These are phyloP conservation scores for Otus scops DNA, from an alignment of 2,797 vertebrate genomes.

Conservation along the genomic window DNA sequence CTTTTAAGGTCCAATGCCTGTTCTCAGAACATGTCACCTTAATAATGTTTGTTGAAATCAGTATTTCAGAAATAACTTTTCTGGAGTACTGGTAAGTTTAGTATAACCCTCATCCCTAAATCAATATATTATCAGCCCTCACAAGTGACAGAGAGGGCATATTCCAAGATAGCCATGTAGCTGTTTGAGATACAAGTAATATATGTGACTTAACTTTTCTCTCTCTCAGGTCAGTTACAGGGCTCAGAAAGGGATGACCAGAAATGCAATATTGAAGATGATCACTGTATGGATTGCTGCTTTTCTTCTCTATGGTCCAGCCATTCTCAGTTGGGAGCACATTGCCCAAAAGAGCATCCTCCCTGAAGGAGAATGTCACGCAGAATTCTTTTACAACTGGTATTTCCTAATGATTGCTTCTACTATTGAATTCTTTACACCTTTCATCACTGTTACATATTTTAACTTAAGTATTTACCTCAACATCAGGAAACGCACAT, in stretches of 20 bases:
- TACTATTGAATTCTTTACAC: constrained; percentile 80
- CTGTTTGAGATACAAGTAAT: background rate
- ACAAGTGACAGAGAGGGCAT: background rate
- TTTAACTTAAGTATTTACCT: constrained; percentile 81
- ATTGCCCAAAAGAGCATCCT: constrained; percentile 73
- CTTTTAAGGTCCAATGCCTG: accelerated
- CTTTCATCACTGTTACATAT: constrained; percentile 78
- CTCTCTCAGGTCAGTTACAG: constrained; percentile 76
- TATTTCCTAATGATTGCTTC: constrained; percentile 82
- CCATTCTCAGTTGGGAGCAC: constrained; percentile 80
- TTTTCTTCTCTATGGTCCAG: constrained; percentile 79
- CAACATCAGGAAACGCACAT: constrained; percentile 76
- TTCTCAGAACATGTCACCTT: background rate
- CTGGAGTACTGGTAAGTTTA: background rate
- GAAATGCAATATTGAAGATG: constrained; percentile 75
- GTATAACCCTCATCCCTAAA: background rate
- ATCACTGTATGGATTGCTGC: constrained; percentile 76
- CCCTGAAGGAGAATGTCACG: constrained; percentile 73
- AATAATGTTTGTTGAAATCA: background rate
- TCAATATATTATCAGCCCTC: background rate
- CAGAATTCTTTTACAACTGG: constrained; percentile 82
- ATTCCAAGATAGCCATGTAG: background rate
- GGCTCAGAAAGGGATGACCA: constrained; percentile 77
- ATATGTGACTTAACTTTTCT: background rate
- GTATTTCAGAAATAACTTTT: background rate